phyloP scores from a whole-genome alignment of 2,113 vertebrate genomes.

The Amphilophus citrinellus region DNA sequence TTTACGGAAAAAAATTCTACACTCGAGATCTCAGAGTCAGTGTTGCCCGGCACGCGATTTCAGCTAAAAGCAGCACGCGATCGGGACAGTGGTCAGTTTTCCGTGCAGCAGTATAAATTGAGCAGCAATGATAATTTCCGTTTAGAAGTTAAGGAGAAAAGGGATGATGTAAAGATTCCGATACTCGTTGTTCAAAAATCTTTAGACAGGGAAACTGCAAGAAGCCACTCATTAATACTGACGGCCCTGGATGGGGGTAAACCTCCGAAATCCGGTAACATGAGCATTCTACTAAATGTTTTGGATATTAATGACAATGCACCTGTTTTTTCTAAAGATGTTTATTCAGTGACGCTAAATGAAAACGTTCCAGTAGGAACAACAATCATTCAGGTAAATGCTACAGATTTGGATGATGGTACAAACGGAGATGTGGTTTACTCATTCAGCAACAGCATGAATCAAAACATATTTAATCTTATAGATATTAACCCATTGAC shows the following conservation, averaged over 20 bases:
- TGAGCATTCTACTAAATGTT: constrained; percentile 45
- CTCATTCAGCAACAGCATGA: constrained; percentile 61
- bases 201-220: no score
- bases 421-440: constrained; percentile 71
- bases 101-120: constrained; percentile 37
- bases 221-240: no score
- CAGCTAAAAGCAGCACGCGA: constrained; percentile 76
- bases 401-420: constrained; percentile 75
- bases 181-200: no score
- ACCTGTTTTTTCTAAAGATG: constrained; percentile 61
- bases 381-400: constrained; percentile 67
- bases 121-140: background rate
- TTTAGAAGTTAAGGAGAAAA: no score
- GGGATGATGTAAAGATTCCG: no score
- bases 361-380: constrained; percentile 59
- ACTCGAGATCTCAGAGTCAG: constrained; percentile 71
- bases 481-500: constrained; percentile 63
- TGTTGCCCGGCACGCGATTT: constrained; percentile 69
- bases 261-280: no score
- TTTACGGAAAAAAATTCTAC: constrained; percentile 66
- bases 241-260: no score
- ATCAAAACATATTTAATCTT: constrained; percentile 4
- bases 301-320: constrained; percentile 76
- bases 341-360: constrained; percentile 16
- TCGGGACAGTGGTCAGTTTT: constrained; percentile 76